Conservation (phyloP, 2,797 vertebrate species). For the Phoxinus dragarum region DNA sequence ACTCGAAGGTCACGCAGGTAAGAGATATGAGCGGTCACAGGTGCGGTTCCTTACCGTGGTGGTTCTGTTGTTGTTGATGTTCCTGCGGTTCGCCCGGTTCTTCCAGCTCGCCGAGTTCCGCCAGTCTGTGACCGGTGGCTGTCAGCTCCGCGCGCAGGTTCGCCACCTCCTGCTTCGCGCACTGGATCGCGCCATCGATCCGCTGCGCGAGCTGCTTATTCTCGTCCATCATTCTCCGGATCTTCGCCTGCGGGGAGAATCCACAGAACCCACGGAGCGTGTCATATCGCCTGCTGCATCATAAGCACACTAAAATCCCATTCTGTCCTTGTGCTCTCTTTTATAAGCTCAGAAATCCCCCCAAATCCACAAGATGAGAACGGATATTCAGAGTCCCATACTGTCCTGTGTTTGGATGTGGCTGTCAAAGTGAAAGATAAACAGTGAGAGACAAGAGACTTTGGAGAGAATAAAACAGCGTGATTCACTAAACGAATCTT, state of each 20-base stretch:
- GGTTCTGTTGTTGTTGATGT: conserved; percentile 46
- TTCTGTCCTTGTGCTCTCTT: conserved; percentile 49
- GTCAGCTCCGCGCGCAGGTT: conserved; percentile 90
- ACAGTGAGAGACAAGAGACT: conserved; percentile 6
- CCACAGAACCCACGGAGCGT: conserved; percentile 85
- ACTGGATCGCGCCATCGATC: conserved; percentile 92
- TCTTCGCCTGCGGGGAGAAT: conserved; percentile 88
- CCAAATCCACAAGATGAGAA: not conserved
- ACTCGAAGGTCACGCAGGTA: conserved; percentile 25
- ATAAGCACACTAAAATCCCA: conserved; percentile 62
- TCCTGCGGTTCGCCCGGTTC: conserved; percentile 45
- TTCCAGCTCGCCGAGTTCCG: conserved; percentile 80
- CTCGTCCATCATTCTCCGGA: conserved; percentile 95
- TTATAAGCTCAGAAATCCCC: conserved; percentile 47
- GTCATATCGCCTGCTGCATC: conserved; percentile 83
- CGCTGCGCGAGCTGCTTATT: conserved; percentile 92
- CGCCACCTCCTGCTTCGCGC: conserved; percentile 91
- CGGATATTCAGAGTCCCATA: conserved; percentile 28
- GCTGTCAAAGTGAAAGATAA: conserved; percentile 24
- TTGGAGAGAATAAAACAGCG: conserved; percentile 12
- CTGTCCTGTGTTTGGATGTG: not conserved
- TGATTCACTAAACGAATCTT: not conserved
- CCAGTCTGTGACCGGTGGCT: conserved; percentile 88
- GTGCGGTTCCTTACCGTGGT: conserved; percentile 57
- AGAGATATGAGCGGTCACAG: conserved; percentile 16